Evolutionary conservation across 2,113 vertebrate species (phyloP).

Genomic region (Hemiprocne comata): DNA sequence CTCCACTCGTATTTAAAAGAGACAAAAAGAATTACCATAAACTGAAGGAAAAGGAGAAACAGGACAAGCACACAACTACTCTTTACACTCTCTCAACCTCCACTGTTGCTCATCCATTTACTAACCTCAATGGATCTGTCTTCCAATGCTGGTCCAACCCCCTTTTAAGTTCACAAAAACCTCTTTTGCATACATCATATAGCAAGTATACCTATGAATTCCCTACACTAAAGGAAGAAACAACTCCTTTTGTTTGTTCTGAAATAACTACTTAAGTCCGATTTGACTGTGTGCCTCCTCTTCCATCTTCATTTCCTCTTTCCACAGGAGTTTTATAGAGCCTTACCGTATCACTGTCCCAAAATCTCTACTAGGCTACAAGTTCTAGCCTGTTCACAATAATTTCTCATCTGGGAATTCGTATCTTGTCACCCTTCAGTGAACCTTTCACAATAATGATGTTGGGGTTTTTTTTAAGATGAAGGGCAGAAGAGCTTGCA

Average conservation of each 20-base stretch:
- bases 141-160: background rate
- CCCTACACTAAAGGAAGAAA: background rate
- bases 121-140: background rate
- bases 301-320: background rate
- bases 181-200: background rate
- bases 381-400: background rate
- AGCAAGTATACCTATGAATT: background rate
- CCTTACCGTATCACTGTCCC: background rate
- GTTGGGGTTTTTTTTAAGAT: background rate
- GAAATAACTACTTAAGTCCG: background rate
- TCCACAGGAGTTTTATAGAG: background rate
- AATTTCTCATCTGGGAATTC: background rate
- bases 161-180: background rate
- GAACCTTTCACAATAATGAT: background rate
- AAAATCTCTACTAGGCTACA: background rate
- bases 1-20: background rate
- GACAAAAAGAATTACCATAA: background rate
- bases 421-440: background rate
- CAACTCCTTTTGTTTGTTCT: background rate
- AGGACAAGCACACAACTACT: background rate
- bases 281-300: background rate
- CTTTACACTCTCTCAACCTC: background rate
- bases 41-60: conserved; percentile 4
- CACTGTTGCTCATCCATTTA: background rate
- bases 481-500: background rate